Percentiles rank a stretch among this genome's conserved stretches.
These are phyloP conservation scores for Typhlichthys eigenmanni DNA, from an alignment of 2,797 vertebrate genomes.

Conservation along the genomic window DNA sequence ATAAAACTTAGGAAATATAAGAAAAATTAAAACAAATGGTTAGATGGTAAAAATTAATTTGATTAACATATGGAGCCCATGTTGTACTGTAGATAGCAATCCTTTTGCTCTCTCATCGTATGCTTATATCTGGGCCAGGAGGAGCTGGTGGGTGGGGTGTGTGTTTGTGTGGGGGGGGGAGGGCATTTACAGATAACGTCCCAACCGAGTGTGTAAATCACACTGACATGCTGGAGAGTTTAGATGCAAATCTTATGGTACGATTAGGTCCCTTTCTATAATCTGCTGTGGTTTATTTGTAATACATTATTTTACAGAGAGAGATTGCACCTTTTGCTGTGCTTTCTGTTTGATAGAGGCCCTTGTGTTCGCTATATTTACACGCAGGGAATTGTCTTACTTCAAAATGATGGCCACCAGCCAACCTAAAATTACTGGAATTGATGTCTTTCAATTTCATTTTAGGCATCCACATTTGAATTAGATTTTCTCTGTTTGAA, in stretches of 20 bases:
- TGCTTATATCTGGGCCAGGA: slow-evolving; percentile 62
- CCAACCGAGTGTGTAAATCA: slow-evolving; percentile 11
- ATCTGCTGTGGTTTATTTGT: not conserved
- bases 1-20: no score
- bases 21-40: no score
- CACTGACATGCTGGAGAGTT: slow-evolving; percentile 27
- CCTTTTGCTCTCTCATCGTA: slow-evolving; percentile 39
- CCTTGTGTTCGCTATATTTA: not conserved
- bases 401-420: slow-evolving; percentile 2
- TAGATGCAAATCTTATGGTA: not conserved
- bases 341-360: no score
- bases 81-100: slow-evolving; percentile 17
- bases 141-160: slow-evolving; percentile 42
- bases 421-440: slow-evolving; percentile 6
- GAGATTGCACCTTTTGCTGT: no score
- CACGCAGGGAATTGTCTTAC: slow-evolving; percentile 4
- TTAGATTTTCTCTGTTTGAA: slow-evolving; percentile 43
- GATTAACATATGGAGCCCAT: not conserved
- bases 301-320: not conserved
- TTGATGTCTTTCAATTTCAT: slow-evolving; percentile 4
- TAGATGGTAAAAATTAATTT: no score
- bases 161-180: slow-evolving; percentile 12
- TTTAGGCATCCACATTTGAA: not conserved
- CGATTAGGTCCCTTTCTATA: not conserved
- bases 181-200: no score